phyloP scores from a whole-genome alignment of 2,113 vertebrate species.

The Mesembrinibis cayennensis region DNA sequence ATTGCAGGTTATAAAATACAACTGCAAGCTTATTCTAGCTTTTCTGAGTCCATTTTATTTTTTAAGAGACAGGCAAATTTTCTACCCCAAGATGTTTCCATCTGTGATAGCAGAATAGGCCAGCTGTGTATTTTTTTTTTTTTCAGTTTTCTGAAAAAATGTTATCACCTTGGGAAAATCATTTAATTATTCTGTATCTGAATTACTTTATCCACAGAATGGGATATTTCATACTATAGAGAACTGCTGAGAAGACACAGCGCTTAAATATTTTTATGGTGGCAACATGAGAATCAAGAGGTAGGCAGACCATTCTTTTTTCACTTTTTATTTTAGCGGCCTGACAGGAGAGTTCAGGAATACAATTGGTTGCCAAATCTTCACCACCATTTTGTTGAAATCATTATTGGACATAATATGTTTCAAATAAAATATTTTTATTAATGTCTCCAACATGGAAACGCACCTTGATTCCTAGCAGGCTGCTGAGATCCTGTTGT shows the following conservation, averaged over 20 bases:
- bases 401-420: neutral
- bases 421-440: neutral
- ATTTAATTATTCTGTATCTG: neutral
- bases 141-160: neutral
- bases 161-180: neutral
- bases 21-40: neutral
- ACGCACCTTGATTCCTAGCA: neutral
- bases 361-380: neutral
- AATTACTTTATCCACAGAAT: neutral
- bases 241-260: neutral
- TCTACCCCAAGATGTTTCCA: neutral
- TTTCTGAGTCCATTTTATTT: neutral
- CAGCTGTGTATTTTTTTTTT: neutral
- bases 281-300: neutral
- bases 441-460: neutral
- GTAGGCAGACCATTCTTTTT: neutral
- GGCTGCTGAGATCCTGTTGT: neutral
- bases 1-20: neutral
- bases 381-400: neutral
- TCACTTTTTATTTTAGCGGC: neutral
- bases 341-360: neutral
- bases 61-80: neutral
- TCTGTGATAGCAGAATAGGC: neutral
- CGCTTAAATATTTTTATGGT: neutral
- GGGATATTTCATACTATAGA: neutral